Evolutionary conservation across 2,888 invertebrate species (phyloP).

Genomic region (Pandemis cinnamomeana): DNA sequence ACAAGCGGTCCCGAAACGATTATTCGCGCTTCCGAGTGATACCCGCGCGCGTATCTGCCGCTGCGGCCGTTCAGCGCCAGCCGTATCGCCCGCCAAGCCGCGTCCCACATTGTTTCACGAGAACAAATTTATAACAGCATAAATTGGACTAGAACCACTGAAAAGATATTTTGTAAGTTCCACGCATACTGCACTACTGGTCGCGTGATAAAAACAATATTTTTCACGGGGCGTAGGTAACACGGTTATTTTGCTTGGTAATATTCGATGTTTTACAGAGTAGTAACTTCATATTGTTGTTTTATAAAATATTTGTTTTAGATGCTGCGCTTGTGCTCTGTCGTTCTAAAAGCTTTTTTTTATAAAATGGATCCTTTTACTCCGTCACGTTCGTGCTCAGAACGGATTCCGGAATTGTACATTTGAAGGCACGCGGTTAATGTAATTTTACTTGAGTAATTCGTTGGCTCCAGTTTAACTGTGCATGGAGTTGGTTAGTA

Average conservation of each 20-base stretch:
- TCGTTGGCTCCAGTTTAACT: slow-evolving; percentile 25
- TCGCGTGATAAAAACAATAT: slow-evolving; percentile 51
- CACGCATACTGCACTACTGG: slow-evolving; percentile 54
- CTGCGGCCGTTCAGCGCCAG: slow-evolving; percentile 23
- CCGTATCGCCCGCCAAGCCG: slow-evolving; percentile 46
- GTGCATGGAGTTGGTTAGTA: slow-evolving; percentile 14
- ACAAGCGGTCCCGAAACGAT: slow-evolving; percentile 61
- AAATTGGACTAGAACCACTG: slow-evolving; percentile 57
- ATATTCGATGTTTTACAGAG: neutral
- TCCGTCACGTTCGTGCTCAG: slow-evolving; percentile 24
- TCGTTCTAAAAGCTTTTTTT: slow-evolving; percentile 9
- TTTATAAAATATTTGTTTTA: slow-evolving; percentile 46
- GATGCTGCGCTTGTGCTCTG: slow-evolving; percentile 40
- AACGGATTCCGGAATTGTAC: slow-evolving; percentile 27
- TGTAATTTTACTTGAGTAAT: slow-evolving; percentile 37
- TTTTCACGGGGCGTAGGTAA: neutral
- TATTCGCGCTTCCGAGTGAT: slow-evolving; percentile 62
- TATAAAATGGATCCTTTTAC: slow-evolving; percentile 21
- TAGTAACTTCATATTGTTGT: neutral
- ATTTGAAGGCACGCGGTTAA: slow-evolving; percentile 35
- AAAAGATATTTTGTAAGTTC: slow-evolving; percentile 57
- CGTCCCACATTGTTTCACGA: slow-evolving; percentile 59
- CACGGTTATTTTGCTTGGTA: neutral
- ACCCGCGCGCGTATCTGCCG: slow-evolving; percentile 48
- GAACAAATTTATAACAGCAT: slow-evolving; percentile 64